Base-by-base conservation (phyloP, 2,888 invertebrate species). In the Tigriopus californicus region DNA sequence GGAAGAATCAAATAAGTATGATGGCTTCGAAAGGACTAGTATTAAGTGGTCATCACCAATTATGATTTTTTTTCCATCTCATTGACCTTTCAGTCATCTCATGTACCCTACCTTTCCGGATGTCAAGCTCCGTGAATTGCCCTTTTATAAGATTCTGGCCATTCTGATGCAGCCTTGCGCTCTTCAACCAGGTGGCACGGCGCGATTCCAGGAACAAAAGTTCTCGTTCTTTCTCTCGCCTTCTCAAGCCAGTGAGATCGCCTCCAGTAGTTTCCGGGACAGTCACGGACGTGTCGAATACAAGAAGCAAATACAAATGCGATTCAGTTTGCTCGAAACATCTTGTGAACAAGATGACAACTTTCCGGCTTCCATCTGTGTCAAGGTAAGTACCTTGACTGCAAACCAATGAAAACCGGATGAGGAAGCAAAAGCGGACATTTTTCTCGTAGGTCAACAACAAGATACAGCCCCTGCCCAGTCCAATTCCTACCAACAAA, bases 401-500 rank as follows among this genome's bases (percentile, higher is more conserved):
- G n/a, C n/a, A n/a, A n/a, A n/a, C n/a, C n/a, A n/a, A n/a, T n/a
- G n/a, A n/a, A n/a, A n/a, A n/a, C n/a, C n/a, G n/a, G n/a, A n/a
- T n/a, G n/a, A n/a, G n/a, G n/a, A n/a, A n/a, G n/a, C n/a, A n/a
- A 33, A 33, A 33, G 33, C 8, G 33, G 3, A 33, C 8, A 33
- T 33, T 33, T n/a, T n/a, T n/a, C n/a, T n/a, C n/a, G n/a, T 33
- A 33, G 33, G 33, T 33, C 62, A 94, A 94, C 73, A 84, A 85
- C 67, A 90, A 90, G 75, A 75, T 85, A 68, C 87, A 88, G 67
- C 84, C 85, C 61, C 46, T 59, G 11, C 59, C 59, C 33, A 91
- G 89, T 74, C 87, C 89, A 61, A 89, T 95, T 72, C 94, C 95
- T 57, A 92, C 92, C 61, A 95, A 94, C 74, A 91, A 94, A 69